Base-by-base conservation (phyloP, 2,888 invertebrate species). In the Arctia plantaginis region DNA sequence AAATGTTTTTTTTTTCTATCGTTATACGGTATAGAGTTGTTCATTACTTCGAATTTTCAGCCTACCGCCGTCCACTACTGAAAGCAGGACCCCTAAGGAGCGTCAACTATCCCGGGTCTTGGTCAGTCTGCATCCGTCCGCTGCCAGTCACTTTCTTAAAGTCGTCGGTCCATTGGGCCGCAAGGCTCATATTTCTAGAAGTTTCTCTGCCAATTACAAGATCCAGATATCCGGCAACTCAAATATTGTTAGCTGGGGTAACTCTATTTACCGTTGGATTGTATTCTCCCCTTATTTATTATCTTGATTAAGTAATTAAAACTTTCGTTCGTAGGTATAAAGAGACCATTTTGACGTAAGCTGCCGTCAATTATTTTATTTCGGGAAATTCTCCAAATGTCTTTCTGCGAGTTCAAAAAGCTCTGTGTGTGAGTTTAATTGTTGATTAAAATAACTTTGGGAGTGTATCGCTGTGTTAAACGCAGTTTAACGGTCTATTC, bases 381-480 rank as follows among this genome's bases (percentile, higher is more conserved):
- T 86, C 66, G 75, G 82, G 66, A 76, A 85, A 82, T 83, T 76
- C 73, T 74, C 47, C 35, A 76, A 76, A 85, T 81, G 72, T 77
- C 78, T 80, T 72, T 75, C 70, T 72, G 77, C 72, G 76, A 73
- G 73, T 67, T 77, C 65, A 74, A 39, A 64, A 70, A 70, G 80
- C 74, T 79, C 76, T 70, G 68, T 75, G 73, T 73, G 79, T 80
- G 77, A 80, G 74, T 81, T 85, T 82, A 85, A 85, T 84, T 80
- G 80, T 77, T 81, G 80, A 85, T 84, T 85, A 81, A 85, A 85
- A 85, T 85, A 83, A 77, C 81, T 85, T 62, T 4, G 72, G 33
- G 65, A 78, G 79, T 81, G 81, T 81, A 83, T 77, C 35, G 77
- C 69, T 65, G 39, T 72, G 79, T 75, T 80, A 66, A 75, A 69